phyloP scores from a whole-genome alignment of 1,140 invertebrate genomes.

The Sinonovacula constricta region DNA sequence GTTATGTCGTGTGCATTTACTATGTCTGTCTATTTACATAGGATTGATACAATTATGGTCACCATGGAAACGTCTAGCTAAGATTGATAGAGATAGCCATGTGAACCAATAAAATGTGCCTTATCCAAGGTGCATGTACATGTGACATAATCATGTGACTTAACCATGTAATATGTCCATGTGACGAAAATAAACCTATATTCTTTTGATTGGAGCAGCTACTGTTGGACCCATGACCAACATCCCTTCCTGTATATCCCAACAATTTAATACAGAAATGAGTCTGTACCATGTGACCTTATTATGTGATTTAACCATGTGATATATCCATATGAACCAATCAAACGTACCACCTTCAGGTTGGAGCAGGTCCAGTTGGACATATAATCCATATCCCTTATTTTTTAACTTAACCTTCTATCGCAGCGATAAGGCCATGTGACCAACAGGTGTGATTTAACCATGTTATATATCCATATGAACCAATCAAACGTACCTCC shows the following conservation, averaged over 20 bases:
- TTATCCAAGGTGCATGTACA: constrained; percentile 74
- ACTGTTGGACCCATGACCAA: constrained; percentile 72
- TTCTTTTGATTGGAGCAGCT: constrained; percentile 72
- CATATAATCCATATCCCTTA: too few relatives aligned
- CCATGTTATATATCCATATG: neutral
- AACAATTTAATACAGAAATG: too few relatives aligned
- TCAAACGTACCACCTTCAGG: constrained; percentile 75
- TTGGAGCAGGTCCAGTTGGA: constrained; percentile 70
- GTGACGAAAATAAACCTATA: constrained; percentile 54
- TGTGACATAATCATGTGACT: neutral
- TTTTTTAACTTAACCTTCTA: too few relatives aligned
- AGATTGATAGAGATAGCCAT: constrained; percentile 14
- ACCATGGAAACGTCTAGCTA: neutral
- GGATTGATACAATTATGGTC: too few relatives aligned
- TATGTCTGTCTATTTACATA: too few relatives aligned
- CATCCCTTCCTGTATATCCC: too few relatives aligned
- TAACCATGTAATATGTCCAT: neutral
- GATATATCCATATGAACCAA: too few relatives aligned
- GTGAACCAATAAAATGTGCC: too few relatives aligned
- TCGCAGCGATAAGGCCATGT: too few relatives aligned
- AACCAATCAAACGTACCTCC: too few relatives aligned
- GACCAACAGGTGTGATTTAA: neutral
- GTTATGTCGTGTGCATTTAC: too few relatives aligned
- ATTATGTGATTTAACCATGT: neutral
- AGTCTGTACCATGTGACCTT: too few relatives aligned